These are phyloP conservation scores for Trichogramma pretiosum DNA, from an alignment of 1,140 invertebrate species.

Conservation along the genomic window DNA sequence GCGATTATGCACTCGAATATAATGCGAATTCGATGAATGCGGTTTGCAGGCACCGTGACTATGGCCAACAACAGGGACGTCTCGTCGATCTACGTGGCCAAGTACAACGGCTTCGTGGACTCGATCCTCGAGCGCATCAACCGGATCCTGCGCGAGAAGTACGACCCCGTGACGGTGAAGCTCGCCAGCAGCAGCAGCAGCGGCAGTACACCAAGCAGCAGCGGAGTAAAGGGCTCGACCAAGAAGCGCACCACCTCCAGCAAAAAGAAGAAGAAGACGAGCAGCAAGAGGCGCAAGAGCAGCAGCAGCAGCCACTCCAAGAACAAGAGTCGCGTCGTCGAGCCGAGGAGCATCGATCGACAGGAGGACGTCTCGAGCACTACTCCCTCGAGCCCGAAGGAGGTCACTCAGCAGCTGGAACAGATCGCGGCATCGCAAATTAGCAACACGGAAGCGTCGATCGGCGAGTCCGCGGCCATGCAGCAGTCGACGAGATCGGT, in stretches of 20 bases:
- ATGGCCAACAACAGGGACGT: conserved; percentile 48
- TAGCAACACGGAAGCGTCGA: background rate
- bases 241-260: conserved; percentile 16
- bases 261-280: conserved; percentile 21
- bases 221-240: conserved; percentile 34
- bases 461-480: too few relatives aligned
- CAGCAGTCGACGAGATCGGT: conserved; percentile 9
- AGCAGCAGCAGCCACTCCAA: conserved; percentile 15
- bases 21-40: too few relatives aligned
- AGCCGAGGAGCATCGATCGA: background rate
- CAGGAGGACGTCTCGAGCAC: too few relatives aligned
- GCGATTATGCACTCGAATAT: too few relatives aligned
- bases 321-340: conserved; percentile 13
- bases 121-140: conserved; percentile 71
- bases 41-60: too few relatives aligned
- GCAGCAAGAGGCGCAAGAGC: conserved; percentile 23
- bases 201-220: conserved; percentile 31
- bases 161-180: conserved; percentile 73
- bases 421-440: background rate
- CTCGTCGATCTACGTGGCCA: conserved; percentile 61
- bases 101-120: conserved; percentile 76
- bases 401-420: background rate
- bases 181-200: conserved; percentile 51
- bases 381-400: background rate
- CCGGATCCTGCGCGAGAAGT: conserved; percentile 62